A percentile compares a stretch with the other conserved stretches of the same genome.
phyloP scores from a whole-genome alignment of 2,888 invertebrate species.

The Oscheius sp. region DNA sequence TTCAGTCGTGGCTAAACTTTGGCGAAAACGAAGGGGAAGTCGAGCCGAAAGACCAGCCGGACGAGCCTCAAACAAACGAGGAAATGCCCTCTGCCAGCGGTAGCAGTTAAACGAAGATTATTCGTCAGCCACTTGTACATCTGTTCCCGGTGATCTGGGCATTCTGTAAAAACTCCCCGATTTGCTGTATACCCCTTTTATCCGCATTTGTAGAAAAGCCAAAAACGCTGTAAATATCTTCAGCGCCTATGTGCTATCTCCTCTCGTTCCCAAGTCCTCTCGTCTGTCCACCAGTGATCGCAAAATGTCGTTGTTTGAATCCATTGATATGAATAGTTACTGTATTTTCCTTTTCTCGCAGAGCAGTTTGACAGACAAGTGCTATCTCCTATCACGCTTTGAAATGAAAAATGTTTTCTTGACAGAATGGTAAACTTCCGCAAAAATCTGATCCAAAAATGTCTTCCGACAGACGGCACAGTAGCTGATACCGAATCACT shows the following conservation, averaged over 20 bases:
- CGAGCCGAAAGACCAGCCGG: constrained; percentile 56
- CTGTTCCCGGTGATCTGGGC: constrained; percentile 32
- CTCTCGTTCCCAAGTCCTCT: not conserved
- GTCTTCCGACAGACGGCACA: constrained; percentile 16
- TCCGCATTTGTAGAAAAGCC: constrained; percentile 23
- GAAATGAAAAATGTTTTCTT: not conserved
- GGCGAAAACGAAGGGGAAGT: constrained; percentile 67
- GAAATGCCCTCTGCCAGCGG: constrained; percentile 43
- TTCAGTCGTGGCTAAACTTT: constrained; percentile 81
- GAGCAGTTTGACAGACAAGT: not conserved
- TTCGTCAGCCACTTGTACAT: constrained; percentile 5
- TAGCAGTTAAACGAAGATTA: constrained; percentile 25
- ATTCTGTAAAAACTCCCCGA: constrained; percentile 22
- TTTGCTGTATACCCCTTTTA: constrained; percentile 1
- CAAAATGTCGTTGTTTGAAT: constrained; percentile 5
- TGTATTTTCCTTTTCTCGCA: not conserved
- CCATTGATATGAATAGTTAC: constrained; percentile 17
- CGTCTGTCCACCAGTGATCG: constrained; percentile 16
- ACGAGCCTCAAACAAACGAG: constrained; percentile 36
- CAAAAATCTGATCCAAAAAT: constrained; percentile 29
- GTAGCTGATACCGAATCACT: constrained; percentile 22
- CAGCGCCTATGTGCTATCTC: not conserved
- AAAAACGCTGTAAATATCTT: constrained; percentile 23
- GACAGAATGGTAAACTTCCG: constrained; percentile 35
- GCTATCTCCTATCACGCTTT: not conserved